phyloP scores from a whole-genome alignment of 2,113 vertebrate genomes.

The Lichenostomus cassidix region DNA sequence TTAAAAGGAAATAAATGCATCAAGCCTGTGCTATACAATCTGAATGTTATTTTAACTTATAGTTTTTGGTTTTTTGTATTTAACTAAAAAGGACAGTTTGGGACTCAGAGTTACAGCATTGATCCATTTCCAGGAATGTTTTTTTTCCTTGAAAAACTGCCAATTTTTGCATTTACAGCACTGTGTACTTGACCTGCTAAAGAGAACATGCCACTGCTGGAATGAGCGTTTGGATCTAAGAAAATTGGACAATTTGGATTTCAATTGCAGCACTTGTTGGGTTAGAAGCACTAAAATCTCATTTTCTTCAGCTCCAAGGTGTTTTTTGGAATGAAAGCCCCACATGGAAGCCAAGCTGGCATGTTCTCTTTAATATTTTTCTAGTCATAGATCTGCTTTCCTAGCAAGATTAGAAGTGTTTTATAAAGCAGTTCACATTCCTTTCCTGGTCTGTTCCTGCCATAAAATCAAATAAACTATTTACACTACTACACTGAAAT shows the following conservation, averaged over 20 bases:
- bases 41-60: slow-evolving; percentile 99
- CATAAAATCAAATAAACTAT: slow-evolving; percentile 95
- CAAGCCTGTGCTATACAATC: slow-evolving; percentile 89
- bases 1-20: slow-evolving; percentile 80
- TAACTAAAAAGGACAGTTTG: slow-evolving; percentile 84
- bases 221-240: background rate
- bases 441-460: slow-evolving; percentile 85
- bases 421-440: slow-evolving; percentile 83
- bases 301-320: slow-evolving; percentile 4
- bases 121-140: slow-evolving; percentile 66
- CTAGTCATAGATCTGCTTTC: slow-evolving; percentile 79
- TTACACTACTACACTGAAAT: slow-evolving; percentile 81
- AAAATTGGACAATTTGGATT: background rate
- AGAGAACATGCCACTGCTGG: slow-evolving; percentile 66
- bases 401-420: slow-evolving; percentile 80
- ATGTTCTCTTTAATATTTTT: slow-evolving; percentile 81
- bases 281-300: background rate
- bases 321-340: background rate
- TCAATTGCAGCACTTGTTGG: background rate
- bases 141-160: slow-evolving; percentile 49
- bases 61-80: slow-evolving; percentile 89
- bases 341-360: slow-evolving; percentile 68
- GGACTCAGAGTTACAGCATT: slow-evolving; percentile 64
- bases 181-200: slow-evolving; percentile 44
- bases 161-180: slow-evolving; percentile 59